Conservation (phyloP, 1,140 invertebrate species). For the Sesamia nonagrioides region DNA sequence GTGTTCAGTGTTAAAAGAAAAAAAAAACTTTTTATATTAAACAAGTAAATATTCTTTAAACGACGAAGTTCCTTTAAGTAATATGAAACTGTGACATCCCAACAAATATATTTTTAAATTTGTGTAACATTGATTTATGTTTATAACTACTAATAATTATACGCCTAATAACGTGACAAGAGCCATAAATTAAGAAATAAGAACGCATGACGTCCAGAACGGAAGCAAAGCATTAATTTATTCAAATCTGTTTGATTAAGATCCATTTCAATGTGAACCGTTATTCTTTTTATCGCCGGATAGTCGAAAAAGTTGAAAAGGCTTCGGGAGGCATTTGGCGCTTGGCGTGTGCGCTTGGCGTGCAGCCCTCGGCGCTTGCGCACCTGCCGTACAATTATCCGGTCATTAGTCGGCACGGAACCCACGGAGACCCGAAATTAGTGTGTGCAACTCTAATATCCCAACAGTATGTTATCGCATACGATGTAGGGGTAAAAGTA, state of each 20-base stretch:
- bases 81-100: not conserved
- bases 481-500: not conserved
- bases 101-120: not conserved
- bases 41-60: not conserved
- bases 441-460: slow-evolving; percentile 48
- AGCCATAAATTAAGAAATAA: slow-evolving; percentile 40
- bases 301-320: slow-evolving; percentile 41
- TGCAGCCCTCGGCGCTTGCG: slow-evolving; percentile 63
- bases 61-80: not conserved
- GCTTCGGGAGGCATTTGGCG: slow-evolving; percentile 45
- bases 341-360: slow-evolving; percentile 75
- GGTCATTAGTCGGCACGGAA: slow-evolving; percentile 77
- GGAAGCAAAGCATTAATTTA: slow-evolving; percentile 44
- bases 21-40: not conserved
- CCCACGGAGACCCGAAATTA: slow-evolving; percentile 73
- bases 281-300: slow-evolving; percentile 37
- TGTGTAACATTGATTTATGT: slow-evolving; percentile 17
- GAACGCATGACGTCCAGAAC: slow-evolving; percentile 30
- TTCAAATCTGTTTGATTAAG: slow-evolving; percentile 49
- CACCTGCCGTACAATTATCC: slow-evolving; percentile 81
- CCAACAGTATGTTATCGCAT: slow-evolving; percentile 11
- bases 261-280: slow-evolving; percentile 17
- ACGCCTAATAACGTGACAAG: slow-evolving; percentile 30
- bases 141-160: slow-evolving; percentile 37
- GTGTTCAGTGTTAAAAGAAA: not conserved